Evolutionary conservation across 2,797 vertebrate genomes (phyloP).

Genomic region (Rachycentron canadum): DNA sequence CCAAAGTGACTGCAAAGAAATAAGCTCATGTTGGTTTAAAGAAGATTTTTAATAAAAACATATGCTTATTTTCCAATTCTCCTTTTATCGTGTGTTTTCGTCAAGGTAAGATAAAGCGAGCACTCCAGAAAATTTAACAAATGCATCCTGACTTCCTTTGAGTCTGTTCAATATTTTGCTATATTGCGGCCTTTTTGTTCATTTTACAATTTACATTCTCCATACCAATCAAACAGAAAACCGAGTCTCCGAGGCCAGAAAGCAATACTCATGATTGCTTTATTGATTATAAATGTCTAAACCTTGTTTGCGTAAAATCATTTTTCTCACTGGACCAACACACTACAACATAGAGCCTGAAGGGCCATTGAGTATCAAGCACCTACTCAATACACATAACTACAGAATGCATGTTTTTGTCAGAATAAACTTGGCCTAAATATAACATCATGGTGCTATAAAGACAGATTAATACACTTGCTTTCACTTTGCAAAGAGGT

Average conservation of each 20-base stretch:
- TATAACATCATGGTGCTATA: neutral
- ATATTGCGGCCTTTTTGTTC: neutral
- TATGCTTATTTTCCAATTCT: neutral
- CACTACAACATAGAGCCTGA: neutral
- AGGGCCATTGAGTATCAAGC: neutral
- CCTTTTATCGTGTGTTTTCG: neutral
- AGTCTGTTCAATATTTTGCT: neutral
- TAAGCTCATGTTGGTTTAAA: neutral
- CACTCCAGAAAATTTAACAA: neutral
- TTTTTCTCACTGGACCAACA: neutral
- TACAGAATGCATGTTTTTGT: neutral
- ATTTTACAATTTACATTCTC: neutral
- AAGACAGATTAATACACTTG: neutral
- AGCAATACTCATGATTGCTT: neutral
- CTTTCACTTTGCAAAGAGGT: neutral
- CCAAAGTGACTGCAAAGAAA: neutral
- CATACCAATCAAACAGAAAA: neutral
- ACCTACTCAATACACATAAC: neutral
- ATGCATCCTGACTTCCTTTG: neutral
- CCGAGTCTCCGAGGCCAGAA: neutral
- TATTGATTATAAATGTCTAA: constrained; percentile 1
- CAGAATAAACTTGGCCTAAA: neutral
- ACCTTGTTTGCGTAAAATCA: neutral
- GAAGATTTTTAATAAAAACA: neutral
- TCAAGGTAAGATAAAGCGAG: too few relatives aligned